Evolutionary conservation across 1,140 invertebrate species (phyloP).

Genomic region (Oncopodura yosiiana): DNA sequence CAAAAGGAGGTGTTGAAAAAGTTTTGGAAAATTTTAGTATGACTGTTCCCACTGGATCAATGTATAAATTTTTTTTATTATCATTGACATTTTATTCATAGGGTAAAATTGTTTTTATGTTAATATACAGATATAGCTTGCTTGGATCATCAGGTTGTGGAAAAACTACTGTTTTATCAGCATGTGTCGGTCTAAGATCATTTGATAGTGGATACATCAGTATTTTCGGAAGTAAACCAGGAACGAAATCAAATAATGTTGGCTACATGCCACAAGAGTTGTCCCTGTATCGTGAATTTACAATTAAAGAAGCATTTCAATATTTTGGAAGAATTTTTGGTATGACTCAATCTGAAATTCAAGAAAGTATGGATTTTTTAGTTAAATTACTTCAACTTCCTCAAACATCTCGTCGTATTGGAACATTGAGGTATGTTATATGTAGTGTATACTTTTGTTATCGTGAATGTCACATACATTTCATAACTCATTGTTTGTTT

Average conservation of each 20-base stretch:
- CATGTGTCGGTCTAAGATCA: slow-evolving; percentile 39
- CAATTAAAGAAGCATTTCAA: slow-evolving; percentile 21
- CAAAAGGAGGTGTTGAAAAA: too few relatives aligned
- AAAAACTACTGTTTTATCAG: slow-evolving; percentile 42
- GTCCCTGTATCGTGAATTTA: slow-evolving; percentile 21
- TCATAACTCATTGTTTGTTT: too few relatives aligned
- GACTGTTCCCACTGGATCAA: slow-evolving; percentile 39
- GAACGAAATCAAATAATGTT: slow-evolving; percentile 37
- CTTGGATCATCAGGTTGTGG: slow-evolving; percentile 39
- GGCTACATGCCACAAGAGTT: slow-evolving; percentile 36
- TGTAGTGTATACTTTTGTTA: not conserved
- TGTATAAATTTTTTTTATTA: too few relatives aligned
- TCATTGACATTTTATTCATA: too few relatives aligned
- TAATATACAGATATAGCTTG: slow-evolving; percentile 39
- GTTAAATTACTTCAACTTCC: slow-evolving; percentile 26
- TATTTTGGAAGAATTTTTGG: slow-evolving; percentile 21
- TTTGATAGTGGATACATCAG: slow-evolving; percentile 38
- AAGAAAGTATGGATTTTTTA: slow-evolving; percentile 16
- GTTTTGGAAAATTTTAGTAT: slow-evolving; percentile 39
- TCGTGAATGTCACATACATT: too few relatives aligned
- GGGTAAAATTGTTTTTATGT: too few relatives aligned
- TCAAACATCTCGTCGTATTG: slow-evolving; percentile 6
- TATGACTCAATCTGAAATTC: slow-evolving; percentile 4
- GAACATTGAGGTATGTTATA: slow-evolving; percentile 15
- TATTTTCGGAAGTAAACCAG: slow-evolving; percentile 40